phyloP scores from a whole-genome alignment of 2,797 vertebrate genomes.

The Sebastes nivosus region DNA sequence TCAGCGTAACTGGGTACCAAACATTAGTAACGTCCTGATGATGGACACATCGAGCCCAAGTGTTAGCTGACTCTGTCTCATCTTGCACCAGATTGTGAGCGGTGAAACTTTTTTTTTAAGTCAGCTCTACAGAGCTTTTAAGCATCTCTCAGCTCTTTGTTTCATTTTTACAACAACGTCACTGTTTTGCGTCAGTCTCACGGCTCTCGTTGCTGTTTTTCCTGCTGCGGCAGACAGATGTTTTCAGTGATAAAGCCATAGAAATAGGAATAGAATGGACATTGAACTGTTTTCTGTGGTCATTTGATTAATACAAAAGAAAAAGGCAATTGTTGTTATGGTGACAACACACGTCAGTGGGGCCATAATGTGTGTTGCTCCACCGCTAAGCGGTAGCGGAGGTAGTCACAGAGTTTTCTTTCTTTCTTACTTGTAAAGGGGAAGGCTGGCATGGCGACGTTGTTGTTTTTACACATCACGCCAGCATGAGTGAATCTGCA shows the following conservation, averaged over 20 bases:
- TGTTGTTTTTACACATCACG: no score
- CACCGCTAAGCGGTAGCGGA: accelerated
- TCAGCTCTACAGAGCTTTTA: background rate
- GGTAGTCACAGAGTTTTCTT: no score
- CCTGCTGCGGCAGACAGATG: background rate
- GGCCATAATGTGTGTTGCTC: no score
- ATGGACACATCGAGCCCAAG: conserved; percentile 59
- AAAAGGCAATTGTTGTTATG: accelerated
- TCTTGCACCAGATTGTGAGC: background rate
- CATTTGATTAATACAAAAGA: no score
- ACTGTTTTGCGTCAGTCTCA: background rate
- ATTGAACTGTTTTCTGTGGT: no score
- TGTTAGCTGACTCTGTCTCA: conserved; percentile 20
- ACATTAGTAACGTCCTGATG: conserved; percentile 49
- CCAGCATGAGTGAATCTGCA: no score
- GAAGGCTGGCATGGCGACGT: no score
- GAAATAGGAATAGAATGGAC: no score
- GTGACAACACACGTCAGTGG: no score
- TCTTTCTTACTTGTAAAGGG: no score
- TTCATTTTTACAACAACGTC: background rate
- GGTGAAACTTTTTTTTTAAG: background rate
- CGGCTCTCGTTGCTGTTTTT: background rate
- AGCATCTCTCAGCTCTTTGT: background rate
- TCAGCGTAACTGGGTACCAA: conserved; percentile 59
- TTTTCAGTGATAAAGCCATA: background rate